Evolutionary conservation across 2,797 vertebrate genomes (phyloP).

Genomic region (Aeoliscus strigatus): DNA sequence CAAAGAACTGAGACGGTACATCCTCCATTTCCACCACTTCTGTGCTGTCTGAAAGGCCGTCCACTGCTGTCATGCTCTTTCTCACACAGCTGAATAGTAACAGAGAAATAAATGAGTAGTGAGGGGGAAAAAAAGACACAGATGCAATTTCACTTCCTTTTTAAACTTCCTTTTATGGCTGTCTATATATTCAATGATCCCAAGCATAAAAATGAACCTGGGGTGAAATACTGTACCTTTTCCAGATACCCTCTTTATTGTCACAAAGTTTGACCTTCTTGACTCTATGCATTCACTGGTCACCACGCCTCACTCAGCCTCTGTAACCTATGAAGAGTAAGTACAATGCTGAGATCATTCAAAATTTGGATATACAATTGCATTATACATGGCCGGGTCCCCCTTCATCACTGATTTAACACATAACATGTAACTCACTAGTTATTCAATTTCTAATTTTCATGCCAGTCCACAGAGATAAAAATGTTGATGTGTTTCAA

Average conservation of each 20-base stretch:
- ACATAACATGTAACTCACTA: too few species aligned
- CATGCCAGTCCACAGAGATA: slow-evolving; percentile 1
- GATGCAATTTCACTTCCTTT: neutral
- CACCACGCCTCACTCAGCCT: slow-evolving; percentile 73
- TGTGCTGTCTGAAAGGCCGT: slow-evolving; percentile 77
- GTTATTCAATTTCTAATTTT: too few species aligned
- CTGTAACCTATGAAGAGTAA: slow-evolving; percentile 72
- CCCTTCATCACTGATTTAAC: too few species aligned
- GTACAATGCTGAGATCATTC: neutral
- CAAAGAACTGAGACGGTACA: slow-evolving; percentile 84
- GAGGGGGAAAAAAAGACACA: neutral
- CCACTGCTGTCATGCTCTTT: slow-evolving; percentile 87
- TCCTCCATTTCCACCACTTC: slow-evolving; percentile 87
- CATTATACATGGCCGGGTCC: too few species aligned
- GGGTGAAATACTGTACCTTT: slow-evolving; percentile 76
- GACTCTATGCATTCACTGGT: slow-evolving; percentile 94
- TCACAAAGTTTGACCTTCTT: slow-evolving; percentile 93
- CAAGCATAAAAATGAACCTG: neutral
- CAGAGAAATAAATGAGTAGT: slow-evolving; percentile 14
- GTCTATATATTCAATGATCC: neutral
- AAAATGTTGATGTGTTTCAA: neutral
- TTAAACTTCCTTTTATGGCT: too few species aligned
- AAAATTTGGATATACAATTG: too few species aligned
- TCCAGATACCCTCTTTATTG: slow-evolving; percentile 85
- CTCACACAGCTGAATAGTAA: slow-evolving; percentile 64